These are phyloP conservation scores for Gryllus bimaculatus DNA, from an alignment of 1,140 invertebrate species.

Conservation along the genomic window DNA sequence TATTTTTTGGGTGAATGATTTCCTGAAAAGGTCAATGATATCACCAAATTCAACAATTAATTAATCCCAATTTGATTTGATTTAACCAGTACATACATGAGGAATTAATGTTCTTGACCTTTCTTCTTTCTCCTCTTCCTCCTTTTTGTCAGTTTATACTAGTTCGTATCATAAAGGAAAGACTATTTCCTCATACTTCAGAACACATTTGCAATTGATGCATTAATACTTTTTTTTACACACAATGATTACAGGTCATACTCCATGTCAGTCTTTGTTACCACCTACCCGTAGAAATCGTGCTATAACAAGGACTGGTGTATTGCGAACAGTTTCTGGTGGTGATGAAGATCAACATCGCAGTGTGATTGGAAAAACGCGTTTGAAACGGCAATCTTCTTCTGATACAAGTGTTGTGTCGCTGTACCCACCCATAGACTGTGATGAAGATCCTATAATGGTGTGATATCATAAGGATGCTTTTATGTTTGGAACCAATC, in stretches of 20 bases:
- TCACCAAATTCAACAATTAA: no score
- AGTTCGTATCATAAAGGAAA: no score
- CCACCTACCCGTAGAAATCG: neutral
- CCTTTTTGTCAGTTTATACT: no score
- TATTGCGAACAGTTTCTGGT: slow-evolving; percentile 19
- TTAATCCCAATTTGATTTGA: no score
- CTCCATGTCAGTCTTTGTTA: neutral
- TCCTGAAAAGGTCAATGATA: no score
- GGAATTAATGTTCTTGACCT: no score
- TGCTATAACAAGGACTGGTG: neutral
- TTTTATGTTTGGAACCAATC: neutral
- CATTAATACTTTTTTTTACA: neutral
- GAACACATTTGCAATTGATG: neutral
- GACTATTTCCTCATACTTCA: no score
- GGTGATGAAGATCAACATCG: slow-evolving; percentile 10
- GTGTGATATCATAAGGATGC: slow-evolving; percentile 24
- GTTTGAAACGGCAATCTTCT: slow-evolving; percentile 31
- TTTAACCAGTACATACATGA: no score
- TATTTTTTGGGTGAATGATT: no score
- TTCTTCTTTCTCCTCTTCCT: no score
- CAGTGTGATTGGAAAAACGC: neutral
- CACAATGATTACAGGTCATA: neutral
- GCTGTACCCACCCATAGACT: slow-evolving; percentile 20
- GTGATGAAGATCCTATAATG: slow-evolving; percentile 33
- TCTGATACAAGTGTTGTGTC: slow-evolving; percentile 28